These are phyloP conservation scores for Beaufortia kweichowensis DNA, from an alignment of 2,113 vertebrate genomes.

Conservation along the genomic window DNA sequence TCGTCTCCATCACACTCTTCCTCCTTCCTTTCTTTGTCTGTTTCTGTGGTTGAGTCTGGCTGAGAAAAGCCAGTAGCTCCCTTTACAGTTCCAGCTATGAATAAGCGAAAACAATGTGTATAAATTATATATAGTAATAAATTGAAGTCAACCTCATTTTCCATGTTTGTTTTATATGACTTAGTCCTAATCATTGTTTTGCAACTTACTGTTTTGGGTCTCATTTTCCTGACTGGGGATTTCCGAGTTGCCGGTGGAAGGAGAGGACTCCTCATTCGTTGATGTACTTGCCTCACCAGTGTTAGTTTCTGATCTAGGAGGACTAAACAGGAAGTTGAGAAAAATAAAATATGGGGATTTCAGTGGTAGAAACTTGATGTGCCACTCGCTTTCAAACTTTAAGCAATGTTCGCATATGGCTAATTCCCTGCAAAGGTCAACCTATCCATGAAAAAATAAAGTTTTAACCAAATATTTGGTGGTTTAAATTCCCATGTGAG, in stretches of 20 bases:
- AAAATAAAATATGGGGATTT: background rate
- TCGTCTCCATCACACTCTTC: constrained; percentile 58
- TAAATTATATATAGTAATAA: background rate
- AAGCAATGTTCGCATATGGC: background rate
- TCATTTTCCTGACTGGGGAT: constrained; percentile 49
- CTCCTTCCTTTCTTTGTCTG: constrained; percentile 46
- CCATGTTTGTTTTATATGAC: background rate
- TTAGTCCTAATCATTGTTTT: background rate
- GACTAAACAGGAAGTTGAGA: constrained; percentile 58
- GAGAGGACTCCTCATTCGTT: constrained; percentile 36
- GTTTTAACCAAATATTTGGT: too few relatives aligned
- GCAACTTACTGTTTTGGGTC: constrained; percentile 61
- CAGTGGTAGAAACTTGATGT: background rate
- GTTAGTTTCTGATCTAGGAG: constrained; percentile 64
- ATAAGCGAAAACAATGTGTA: background rate
- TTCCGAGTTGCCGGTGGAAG: constrained; percentile 48
- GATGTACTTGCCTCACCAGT: constrained; percentile 52
- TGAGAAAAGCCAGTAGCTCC: constrained; percentile 60
- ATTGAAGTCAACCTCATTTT: background rate
- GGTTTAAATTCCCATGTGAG: too few relatives aligned
- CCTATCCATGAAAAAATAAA: too few relatives aligned
- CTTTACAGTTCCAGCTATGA: constrained; percentile 54
- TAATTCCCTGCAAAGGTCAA: too few relatives aligned
- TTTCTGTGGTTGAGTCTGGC: constrained; percentile 63
- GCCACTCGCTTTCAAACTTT: background rate